phyloP scores from a whole-genome alignment of 2,113 vertebrate species.

The Nanger granti region DNA sequence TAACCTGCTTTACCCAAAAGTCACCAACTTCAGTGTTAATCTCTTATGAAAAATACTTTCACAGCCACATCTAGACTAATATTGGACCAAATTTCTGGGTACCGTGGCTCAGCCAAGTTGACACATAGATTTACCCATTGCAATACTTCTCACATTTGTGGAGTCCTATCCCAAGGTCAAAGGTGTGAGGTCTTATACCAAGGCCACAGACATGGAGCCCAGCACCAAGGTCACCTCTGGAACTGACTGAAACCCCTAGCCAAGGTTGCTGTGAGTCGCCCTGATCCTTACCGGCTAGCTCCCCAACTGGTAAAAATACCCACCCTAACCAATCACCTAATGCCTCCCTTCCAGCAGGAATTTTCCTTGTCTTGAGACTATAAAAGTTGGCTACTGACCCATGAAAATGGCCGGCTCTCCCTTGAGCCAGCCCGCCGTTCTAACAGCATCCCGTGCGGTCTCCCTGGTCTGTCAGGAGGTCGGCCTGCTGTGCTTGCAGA shows the following conservation, averaged over 20 bases:
- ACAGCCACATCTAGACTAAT: background rate
- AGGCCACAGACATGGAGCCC: background rate
- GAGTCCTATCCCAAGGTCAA: background rate
- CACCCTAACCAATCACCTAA: background rate
- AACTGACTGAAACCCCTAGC: background rate
- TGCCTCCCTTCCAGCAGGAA: background rate
- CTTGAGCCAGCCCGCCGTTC: background rate
- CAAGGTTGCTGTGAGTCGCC: background rate
- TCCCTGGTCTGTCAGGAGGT: background rate
- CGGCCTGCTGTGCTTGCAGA: background rate
- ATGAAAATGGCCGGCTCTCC: background rate
- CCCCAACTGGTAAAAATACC: background rate
- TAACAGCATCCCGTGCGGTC: background rate
- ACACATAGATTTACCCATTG: background rate
- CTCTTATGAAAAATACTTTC: background rate
- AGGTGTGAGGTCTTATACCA: background rate
- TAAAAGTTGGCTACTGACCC: background rate
- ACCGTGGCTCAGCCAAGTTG: background rate
- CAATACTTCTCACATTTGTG: background rate
- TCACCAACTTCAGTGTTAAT: background rate
- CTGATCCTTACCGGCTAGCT: background rate
- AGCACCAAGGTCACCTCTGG: background rate
- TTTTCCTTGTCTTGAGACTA: background rate
- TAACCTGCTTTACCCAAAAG: background rate
- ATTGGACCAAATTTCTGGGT: background rate